phyloP scores from a whole-genome alignment of 2,888 invertebrate genomes.

The Ophioninae sp. region DNA sequence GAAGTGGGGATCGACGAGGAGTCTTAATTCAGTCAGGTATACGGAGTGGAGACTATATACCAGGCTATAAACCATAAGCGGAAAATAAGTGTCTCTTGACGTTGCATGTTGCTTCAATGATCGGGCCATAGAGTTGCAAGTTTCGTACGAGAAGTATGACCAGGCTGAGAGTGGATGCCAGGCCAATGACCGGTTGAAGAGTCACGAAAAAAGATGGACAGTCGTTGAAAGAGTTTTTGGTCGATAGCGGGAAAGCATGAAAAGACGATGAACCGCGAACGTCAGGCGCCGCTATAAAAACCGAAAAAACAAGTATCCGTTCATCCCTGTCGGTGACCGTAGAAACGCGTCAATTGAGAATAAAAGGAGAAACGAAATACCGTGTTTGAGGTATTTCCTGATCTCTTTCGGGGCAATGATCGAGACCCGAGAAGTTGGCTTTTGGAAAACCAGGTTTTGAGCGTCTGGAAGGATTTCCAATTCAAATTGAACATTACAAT shows the following conservation, averaged over 20 bases:
- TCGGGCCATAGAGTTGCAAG: constrained; percentile 33
- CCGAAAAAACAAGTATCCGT: constrained; percentile 4
- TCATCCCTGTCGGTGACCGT: constrained; percentile 33
- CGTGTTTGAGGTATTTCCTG: not conserved
- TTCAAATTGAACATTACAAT: not conserved
- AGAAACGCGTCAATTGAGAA: constrained; percentile 21
- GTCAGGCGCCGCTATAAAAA: constrained; percentile 33
- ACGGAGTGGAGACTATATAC: not conserved
- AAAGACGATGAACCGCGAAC: constrained; percentile 1
- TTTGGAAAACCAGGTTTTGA: not conserved
- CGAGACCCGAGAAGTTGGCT: not conserved
- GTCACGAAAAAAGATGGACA: not conserved
- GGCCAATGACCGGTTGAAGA: constrained; percentile 30
- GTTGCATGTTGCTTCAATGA: not conserved
- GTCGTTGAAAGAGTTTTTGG: constrained; percentile 4
- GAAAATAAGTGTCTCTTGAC: constrained; percentile 7
- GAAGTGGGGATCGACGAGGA: not conserved
- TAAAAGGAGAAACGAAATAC: not conserved
- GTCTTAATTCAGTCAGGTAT: constrained; percentile 25
- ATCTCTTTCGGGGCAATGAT: not conserved
- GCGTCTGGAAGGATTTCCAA: not conserved
- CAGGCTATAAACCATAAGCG: not conserved
- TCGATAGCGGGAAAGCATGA: constrained; percentile 13
- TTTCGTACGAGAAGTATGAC: constrained; percentile 8
- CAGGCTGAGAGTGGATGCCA: not conserved